Conservation (phyloP, 92 coral and sea anemone genomes). For the Umimayanthus chanpuru region DNA sequence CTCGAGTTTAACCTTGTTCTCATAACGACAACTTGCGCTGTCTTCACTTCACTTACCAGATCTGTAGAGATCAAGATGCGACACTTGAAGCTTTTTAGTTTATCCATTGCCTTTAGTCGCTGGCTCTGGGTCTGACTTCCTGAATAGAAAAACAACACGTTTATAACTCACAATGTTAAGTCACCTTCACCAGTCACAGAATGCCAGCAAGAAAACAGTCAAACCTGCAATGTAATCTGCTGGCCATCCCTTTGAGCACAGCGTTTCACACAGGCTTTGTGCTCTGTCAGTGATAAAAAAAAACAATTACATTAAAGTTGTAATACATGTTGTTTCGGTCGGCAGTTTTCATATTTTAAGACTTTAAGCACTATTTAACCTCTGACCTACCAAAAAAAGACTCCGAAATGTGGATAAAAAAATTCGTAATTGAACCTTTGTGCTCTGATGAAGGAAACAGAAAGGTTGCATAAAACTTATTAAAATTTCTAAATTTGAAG, state of each 20-base stretch:
- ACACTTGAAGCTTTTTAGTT: slow-evolving; percentile 85
- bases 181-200: neutral
- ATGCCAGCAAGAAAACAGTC: neutral
- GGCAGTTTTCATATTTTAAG: no score
- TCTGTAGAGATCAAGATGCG: slow-evolving; percentile 95
- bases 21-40: neutral
- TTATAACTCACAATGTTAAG: no score
- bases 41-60: slow-evolving; percentile 60
- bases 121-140: slow-evolving; percentile 93
- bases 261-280: slow-evolving; percentile 85
- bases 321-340: no score
- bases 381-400: no score
- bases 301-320: neutral
- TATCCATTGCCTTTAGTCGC: slow-evolving; percentile 92
- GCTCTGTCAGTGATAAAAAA: slow-evolving; percentile 65
- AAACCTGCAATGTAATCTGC: slow-evolving; percentile 96
- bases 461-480: no score
- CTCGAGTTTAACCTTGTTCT: no score
- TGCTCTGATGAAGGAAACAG: no score
- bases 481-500: no score
- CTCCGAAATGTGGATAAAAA: no score
- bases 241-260: slow-evolving; percentile 95
- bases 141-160: slow-evolving; percentile 12
- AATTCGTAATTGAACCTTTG: no score
- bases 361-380: no score